These are phyloP conservation scores for Copidosoma aretas DNA, from an alignment of 2,888 invertebrate genomes.

Conservation along the genomic window DNA sequence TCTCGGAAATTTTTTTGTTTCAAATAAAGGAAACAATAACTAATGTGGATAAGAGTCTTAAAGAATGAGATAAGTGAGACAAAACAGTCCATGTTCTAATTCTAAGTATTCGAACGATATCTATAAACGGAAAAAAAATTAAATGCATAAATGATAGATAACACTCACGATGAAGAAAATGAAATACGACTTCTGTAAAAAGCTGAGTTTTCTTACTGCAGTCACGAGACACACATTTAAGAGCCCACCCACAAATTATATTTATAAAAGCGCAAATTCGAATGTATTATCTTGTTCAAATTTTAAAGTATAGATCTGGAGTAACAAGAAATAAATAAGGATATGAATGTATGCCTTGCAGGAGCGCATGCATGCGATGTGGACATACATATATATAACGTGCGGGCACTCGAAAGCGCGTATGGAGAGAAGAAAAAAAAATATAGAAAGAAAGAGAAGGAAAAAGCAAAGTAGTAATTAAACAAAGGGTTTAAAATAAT, in stretches of 20 bases:
- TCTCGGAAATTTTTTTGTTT: constrained; percentile 44
- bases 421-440: not conserved
- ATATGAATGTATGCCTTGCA: constrained; percentile 9
- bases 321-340: constrained; percentile 4
- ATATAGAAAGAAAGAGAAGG: constrained; percentile 5
- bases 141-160: constrained; percentile 8
- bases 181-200: constrained; percentile 20
- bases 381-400: no score
- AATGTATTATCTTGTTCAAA: constrained; percentile 15
- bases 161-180: constrained; percentile 14
- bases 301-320: constrained; percentile 11
- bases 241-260: constrained; percentile 15
- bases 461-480: constrained; percentile 19
- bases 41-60: constrained; percentile 43
- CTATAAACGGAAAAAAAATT: constrained; percentile 10
- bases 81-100: constrained; percentile 42
- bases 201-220: constrained; percentile 31
- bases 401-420: constrained; percentile 3
- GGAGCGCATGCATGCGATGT: constrained; percentile 7
- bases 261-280: constrained; percentile 19
- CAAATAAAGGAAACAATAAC: constrained; percentile 37
- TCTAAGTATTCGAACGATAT: constrained; percentile 30
- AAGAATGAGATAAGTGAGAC: constrained; percentile 34
- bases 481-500: constrained; percentile 19
- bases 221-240: constrained; percentile 16